phyloP scores from a whole-genome alignment of 2,113 vertebrate genomes.

The Clinocottus analis region DNA sequence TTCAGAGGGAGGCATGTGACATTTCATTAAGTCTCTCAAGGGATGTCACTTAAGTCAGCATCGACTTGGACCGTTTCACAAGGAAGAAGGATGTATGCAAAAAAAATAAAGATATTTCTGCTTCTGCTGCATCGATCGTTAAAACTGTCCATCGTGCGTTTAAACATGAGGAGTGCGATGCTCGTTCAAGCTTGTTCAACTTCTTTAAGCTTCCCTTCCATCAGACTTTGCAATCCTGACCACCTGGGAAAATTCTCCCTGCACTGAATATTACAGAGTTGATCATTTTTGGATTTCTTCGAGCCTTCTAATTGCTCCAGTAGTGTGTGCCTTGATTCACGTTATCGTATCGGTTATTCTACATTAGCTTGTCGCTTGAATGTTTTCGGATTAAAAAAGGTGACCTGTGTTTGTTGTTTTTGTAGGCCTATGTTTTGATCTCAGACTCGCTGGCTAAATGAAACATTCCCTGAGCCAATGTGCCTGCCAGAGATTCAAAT shows the following conservation, averaged over 20 bases:
- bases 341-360: constrained; percentile 9
- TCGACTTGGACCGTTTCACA: neutral
- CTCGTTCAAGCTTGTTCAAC: neutral
- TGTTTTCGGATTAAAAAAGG: constrained; percentile 9
- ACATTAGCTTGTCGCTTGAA: constrained; percentile 3
- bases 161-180: neutral
- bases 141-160: neutral
- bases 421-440: constrained; percentile 1
- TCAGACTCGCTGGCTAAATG: constrained; percentile 24
- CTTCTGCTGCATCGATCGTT: neutral
- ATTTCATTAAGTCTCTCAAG: too few species aligned
- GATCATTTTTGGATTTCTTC: neutral
- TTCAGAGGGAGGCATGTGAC: too few species aligned
- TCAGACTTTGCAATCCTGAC: neutral
- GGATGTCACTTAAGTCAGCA: neutral
- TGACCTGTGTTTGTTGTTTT: neutral
- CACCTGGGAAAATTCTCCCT: neutral
- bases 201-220: neutral
- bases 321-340: constrained; percentile 17
- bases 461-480: constrained; percentile 21
- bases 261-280: neutral
- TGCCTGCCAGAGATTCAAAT: constrained; percentile 13
- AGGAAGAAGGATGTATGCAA: neutral
- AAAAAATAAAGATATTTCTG: neutral
- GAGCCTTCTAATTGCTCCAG: constrained; percentile 50